phyloP scores from a whole-genome alignment of 1,140 invertebrate genomes.

The Hycleus cichorii region DNA sequence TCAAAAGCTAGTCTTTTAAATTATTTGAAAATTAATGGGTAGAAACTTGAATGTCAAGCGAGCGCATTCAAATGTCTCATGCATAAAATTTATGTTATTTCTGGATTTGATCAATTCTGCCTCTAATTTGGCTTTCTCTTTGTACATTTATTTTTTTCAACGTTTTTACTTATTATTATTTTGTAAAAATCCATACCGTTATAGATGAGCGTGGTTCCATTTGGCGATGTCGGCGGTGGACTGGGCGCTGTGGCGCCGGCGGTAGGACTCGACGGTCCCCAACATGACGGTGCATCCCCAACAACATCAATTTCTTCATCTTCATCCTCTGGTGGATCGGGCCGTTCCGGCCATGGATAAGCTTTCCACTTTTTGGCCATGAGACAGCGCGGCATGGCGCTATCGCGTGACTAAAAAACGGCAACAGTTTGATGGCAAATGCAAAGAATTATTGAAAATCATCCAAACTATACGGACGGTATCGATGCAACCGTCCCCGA shows the following conservation, averaged over 20 bases:
- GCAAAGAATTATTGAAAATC: neutral
- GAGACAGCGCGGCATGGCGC: constrained; percentile 73
- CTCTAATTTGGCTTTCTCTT: too few species aligned
- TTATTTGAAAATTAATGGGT: too few species aligned
- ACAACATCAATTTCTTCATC: constrained; percentile 81
- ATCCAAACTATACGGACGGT: neutral
- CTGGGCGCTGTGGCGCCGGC: constrained; percentile 65
- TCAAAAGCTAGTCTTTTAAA: too few species aligned
- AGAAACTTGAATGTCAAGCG: too few species aligned
- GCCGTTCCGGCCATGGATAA: constrained; percentile 59
- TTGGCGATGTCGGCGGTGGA: constrained; percentile 55
- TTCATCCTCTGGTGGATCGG: constrained; percentile 41
- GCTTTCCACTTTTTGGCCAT: constrained; percentile 90
- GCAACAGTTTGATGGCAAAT: constrained; percentile 24
- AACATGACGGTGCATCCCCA: constrained; percentile 51
- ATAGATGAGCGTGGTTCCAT: constrained; percentile 54
- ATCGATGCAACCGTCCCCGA: neutral
- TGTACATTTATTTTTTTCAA: too few species aligned
- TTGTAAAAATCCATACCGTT: constrained; percentile 47
- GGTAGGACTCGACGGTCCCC: constrained; percentile 64
- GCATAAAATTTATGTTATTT: too few species aligned
- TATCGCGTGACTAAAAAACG: constrained; percentile 26
- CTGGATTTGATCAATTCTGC: too few species aligned
- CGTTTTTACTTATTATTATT: neutral
- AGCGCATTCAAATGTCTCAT: too few species aligned